Conservation (phyloP, 2,797 vertebrate genomes). For the Podargus strigoides region DNA sequence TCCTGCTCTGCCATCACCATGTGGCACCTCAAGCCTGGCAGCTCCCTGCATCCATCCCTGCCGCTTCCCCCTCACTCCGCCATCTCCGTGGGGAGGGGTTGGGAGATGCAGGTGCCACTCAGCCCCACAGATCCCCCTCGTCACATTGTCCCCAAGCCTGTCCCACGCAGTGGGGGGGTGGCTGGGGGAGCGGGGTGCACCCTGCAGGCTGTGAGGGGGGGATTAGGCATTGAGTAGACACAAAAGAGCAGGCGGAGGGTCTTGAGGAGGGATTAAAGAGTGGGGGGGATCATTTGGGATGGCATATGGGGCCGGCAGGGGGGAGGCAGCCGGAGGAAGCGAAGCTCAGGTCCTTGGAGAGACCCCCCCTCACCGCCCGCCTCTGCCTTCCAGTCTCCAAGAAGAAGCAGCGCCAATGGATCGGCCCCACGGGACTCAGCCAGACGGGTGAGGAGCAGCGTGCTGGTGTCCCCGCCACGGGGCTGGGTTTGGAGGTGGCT, state of each 20-base stretch:
- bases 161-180: not conserved
- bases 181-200: too few relatives aligned
- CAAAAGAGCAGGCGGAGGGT: not conserved
- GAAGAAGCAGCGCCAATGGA: conserved; percentile 75
- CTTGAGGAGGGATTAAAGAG: not conserved
- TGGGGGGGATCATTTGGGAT: not conserved
- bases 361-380: not conserved
- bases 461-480: accelerated
- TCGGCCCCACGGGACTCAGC: conserved; percentile 70
- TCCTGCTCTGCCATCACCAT: not conserved
- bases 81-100: not conserved
- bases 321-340: not conserved
- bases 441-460: conserved; percentile 61
- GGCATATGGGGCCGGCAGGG: not conserved
- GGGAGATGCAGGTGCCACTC: not conserved
- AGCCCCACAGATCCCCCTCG: not conserved
- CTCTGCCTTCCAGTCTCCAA: conserved; percentile 57
- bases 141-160: not conserved
- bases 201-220: not conserved
- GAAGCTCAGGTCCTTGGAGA: not conserved
- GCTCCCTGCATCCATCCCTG: not conserved
- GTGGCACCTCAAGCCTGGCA: not conserved
- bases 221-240: not conserved
- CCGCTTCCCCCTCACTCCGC: not conserved
- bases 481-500: not conserved